Percentiles rank a stretch among this genome's conserved stretches.
These are phyloP conservation scores for Siphlonurus alternatus DNA, from an alignment of 2,888 invertebrate genomes.

Conservation along the genomic window DNA sequence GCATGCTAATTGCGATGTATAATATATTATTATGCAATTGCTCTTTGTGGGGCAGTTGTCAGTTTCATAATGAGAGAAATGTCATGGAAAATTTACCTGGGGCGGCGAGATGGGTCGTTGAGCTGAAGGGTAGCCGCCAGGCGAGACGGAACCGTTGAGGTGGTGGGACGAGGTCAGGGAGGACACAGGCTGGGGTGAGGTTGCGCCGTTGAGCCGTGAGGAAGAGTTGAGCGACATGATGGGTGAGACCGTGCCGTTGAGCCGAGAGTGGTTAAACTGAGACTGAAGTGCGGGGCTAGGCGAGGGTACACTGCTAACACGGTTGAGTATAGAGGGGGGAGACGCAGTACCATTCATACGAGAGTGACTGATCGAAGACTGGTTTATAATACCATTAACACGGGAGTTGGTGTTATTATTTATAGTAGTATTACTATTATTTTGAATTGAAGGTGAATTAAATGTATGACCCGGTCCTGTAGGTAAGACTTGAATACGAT, in stretches of 20 bases:
- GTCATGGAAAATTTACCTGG: background rate
- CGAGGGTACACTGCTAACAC: background rate
- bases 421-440: background rate
- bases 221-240: background rate
- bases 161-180: constrained; percentile 4
- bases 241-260: background rate
- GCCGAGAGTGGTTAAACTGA: background rate
- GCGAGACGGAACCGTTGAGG: background rate
- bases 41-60: too few relatives aligned
- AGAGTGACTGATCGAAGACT: background rate
- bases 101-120: background rate
- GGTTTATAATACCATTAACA: background rate
- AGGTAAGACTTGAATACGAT: constrained; percentile 17
- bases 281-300: background rate
- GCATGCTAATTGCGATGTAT: too few relatives aligned
- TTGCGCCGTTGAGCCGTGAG: background rate
- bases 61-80: too few relatives aligned
- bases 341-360: background rate
- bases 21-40: too few relatives aligned
- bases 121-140: background rate
- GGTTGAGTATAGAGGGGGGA: background rate
- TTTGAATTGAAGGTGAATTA: constrained; percentile 7
- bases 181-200: background rate
- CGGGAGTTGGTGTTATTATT: background rate
- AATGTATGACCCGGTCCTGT: constrained; percentile 19